A percentile compares a stretch with the other conserved stretches of the same genome.
phyloP scores from a whole-genome alignment of 2,888 invertebrate species.

The Agonopterix arenella region DNA sequence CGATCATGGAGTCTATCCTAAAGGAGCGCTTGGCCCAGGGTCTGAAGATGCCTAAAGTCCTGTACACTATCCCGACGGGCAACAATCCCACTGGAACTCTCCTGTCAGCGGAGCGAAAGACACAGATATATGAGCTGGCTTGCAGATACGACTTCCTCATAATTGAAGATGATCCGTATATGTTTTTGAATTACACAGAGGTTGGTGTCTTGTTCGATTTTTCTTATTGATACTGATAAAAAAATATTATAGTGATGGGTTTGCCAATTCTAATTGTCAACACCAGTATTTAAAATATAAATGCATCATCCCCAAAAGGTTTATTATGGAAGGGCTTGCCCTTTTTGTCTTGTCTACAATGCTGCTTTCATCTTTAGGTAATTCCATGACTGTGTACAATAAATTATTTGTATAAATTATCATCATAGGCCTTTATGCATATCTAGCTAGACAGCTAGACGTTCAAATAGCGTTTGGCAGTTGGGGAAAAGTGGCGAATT shows the following conservation, averaged over 20 bases:
- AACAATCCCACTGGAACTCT: slow-evolving; percentile 86
- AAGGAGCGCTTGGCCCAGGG: slow-evolving; percentile 55
- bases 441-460: too few species aligned
- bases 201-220: slow-evolving; percentile 41
- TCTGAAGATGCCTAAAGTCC: slow-evolving; percentile 79
- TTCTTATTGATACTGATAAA: slow-evolving; percentile 3
- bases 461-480: too few species aligned
- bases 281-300: too few species aligned
- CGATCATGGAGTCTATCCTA: slow-evolving; percentile 74
- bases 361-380: not conserved
- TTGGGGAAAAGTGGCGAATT: too few species aligned
- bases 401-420: too few species aligned
- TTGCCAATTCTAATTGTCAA: too few species aligned
- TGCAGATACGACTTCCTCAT: slow-evolving; percentile 87
- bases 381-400: too few species aligned
- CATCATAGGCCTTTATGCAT: too few species aligned
- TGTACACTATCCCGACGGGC: slow-evolving; percentile 80
- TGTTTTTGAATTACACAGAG: slow-evolving; percentile 83
- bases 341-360: not conserved
- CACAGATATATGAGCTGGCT: slow-evolving; percentile 84
- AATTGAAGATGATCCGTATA: slow-evolving; percentile 90
- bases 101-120: slow-evolving; percentile 79
- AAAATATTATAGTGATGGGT: not conserved
- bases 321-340: not conserved
- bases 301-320: not conserved